phyloP scores from a whole-genome alignment of 1,140 invertebrate genomes.

The Theocolax elegans region DNA sequence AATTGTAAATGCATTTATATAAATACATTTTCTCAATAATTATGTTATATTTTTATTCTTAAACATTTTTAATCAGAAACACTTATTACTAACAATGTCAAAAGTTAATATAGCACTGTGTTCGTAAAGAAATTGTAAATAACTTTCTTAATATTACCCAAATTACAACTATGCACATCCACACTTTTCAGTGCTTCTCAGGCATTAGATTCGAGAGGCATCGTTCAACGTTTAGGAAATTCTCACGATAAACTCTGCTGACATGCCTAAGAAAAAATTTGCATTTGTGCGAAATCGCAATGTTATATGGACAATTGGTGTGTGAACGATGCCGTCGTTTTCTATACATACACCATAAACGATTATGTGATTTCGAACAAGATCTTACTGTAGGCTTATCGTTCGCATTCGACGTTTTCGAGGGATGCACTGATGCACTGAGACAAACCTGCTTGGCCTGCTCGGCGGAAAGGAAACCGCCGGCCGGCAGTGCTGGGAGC shows the following conservation, averaged over 20 bases:
- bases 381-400: constrained; percentile 30
- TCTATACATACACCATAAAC: not conserved
- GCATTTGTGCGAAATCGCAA: not conserved
- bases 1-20: too few relatives aligned
- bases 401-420: constrained; percentile 28
- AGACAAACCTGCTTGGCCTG: constrained; percentile 60
- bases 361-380: not conserved
- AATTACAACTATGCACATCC: too few relatives aligned
- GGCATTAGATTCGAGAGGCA: constrained; percentile 2
- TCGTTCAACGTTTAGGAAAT: not conserved
- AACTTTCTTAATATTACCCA: too few relatives aligned
- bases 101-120: too few relatives aligned
- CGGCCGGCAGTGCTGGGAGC: constrained; percentile 62
- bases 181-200: too few relatives aligned
- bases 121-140: too few relatives aligned
- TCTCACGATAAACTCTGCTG: not conserved
- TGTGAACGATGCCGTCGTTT: constrained; percentile 11
- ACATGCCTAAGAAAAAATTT: not conserved
- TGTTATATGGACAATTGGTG: too few relatives aligned
- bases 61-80: too few relatives aligned
- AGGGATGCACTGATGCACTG: constrained; percentile 19
- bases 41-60: too few relatives aligned
- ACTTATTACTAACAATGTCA: too few relatives aligned
- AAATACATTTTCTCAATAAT: too few relatives aligned
- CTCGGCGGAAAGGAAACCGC: constrained; percentile 62